Evolutionary conservation across 2,888 invertebrate species (phyloP).

Genomic region (Eucriotettix oculatus): DNA sequence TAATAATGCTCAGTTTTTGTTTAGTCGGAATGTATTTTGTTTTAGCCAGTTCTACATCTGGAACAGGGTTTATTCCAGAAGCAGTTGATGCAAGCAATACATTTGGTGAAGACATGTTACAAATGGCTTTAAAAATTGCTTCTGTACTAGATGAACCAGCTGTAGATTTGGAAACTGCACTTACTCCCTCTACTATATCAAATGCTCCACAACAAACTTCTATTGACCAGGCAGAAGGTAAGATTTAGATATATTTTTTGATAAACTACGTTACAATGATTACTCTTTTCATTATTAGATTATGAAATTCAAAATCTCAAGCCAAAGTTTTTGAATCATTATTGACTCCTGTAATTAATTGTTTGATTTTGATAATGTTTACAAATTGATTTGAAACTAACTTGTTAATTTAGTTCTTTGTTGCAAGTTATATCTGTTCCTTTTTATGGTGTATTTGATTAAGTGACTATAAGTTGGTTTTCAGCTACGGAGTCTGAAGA

Average conservation of each 20-base stretch:
- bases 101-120: slow-evolving; percentile 69
- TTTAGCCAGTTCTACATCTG: slow-evolving; percentile 5
- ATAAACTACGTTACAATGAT: too few species aligned
- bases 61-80: slow-evolving; percentile 35
- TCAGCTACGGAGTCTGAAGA: slow-evolving; percentile 22
- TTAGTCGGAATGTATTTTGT: background rate
- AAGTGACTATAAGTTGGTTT: background rate
- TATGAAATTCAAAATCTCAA: too few species aligned
- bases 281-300: too few species aligned
- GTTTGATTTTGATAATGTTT: too few species aligned
- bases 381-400: too few species aligned
- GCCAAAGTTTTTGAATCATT: too few species aligned
- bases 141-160: slow-evolving; percentile 66
- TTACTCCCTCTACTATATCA: slow-evolving; percentile 64
- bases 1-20: background rate
- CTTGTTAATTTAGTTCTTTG: too few species aligned
- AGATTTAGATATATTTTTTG: background rate
- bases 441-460: too few species aligned
- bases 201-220: slow-evolving; percentile 21
- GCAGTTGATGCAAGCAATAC: slow-evolving; percentile 41
- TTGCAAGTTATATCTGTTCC: too few species aligned
- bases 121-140: slow-evolving; percentile 76
- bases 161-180: slow-evolving; percentile 67
- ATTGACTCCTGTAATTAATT: too few species aligned
- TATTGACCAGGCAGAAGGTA: slow-evolving; percentile 10